Base-by-base conservation (phyloP, 2,888 invertebrate genomes). In the Dasysyrphus tricinctus region DNA sequence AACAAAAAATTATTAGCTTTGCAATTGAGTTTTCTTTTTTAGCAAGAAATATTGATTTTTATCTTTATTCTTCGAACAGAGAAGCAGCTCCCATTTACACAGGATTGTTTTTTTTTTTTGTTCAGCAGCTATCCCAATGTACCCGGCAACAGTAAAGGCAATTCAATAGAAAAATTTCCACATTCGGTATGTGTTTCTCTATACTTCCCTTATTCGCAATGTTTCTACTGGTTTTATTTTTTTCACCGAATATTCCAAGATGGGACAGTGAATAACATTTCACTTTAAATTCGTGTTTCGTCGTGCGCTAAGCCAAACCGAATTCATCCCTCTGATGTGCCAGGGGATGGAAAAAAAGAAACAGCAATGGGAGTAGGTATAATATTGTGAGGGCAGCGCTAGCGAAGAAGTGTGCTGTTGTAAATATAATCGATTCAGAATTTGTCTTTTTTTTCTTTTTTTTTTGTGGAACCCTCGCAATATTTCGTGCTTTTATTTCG, bases 341-440 rank as follows among this genome's bases (percentile, higher is more conserved):
- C 9, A 16, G 37, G 54, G 69, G 54, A 49, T 11, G 47, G 34
- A 57, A 42, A 54, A 19, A 47, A 65, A 67, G 24, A 24, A 24
- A 59, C 14, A 76, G 42, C 42, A 65, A 47, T 65, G 34, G 29
- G 32, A 34, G 44, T n/a, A n/a, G n/a, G n/a, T 49, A 11, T 12
- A 5, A 65, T 12, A 59, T 42, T 75, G 59, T 37, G 44, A 72
- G 75, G 69, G 54, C 74, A 54, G 63, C 49, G 2, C 16, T 19
- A 47, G 12, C 29, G 32, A 65, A 47, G 65, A 49, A 49, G 5
- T 65, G 65, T 34, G 49, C 49, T 65, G 47, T 67, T 65, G 47
- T 67, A 75, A 75, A 79, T 75, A 86, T 86, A 86, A 86, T 86
- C 86, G 86, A 86, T 86, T 82, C 49, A 51, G 70, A 86, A 74